These are phyloP conservation scores for Cavia porcellus DNA, from an alignment of 2,113 vertebrate genomes.

Conservation along the genomic window DNA sequence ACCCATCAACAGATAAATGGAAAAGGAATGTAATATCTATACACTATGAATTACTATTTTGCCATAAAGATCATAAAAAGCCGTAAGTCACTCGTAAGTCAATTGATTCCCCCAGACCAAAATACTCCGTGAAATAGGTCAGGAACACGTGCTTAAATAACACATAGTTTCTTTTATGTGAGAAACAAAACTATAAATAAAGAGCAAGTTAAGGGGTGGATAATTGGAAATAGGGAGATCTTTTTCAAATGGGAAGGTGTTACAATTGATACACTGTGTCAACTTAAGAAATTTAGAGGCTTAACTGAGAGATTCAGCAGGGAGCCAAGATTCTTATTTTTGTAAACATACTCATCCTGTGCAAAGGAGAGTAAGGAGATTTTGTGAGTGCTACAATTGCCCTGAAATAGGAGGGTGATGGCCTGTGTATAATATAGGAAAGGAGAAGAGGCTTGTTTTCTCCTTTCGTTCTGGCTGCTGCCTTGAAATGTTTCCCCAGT, in stretches of 20 bases:
- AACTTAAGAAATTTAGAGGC: too few species aligned
- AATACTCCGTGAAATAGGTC: neutral
- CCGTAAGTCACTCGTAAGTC: neutral
- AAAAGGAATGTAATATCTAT: neutral
- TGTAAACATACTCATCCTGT: too few species aligned
- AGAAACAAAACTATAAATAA: neutral
- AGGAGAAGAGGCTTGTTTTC: too few species aligned
- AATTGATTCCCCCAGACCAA: neutral
- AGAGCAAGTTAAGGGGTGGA: neutral
- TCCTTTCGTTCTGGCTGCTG: too few species aligned
- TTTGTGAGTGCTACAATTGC: too few species aligned
- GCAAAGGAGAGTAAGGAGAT: too few species aligned
- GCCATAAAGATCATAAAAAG: neutral
- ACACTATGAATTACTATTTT: neutral
- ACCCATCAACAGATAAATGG: neutral
- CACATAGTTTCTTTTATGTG: neutral
- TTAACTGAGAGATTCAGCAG: too few species aligned
- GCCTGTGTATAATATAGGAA: too few species aligned
- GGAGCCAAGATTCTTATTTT: too few species aligned
- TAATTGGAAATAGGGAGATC: neutral
- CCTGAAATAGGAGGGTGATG: too few species aligned
- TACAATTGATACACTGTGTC: too few species aligned
- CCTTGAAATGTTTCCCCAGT: too few species aligned
- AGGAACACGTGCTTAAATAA: neutral
- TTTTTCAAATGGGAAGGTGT: neutral